phyloP scores from a whole-genome alignment of 2,888 invertebrate species.

The Mellilla xanthometata region DNA sequence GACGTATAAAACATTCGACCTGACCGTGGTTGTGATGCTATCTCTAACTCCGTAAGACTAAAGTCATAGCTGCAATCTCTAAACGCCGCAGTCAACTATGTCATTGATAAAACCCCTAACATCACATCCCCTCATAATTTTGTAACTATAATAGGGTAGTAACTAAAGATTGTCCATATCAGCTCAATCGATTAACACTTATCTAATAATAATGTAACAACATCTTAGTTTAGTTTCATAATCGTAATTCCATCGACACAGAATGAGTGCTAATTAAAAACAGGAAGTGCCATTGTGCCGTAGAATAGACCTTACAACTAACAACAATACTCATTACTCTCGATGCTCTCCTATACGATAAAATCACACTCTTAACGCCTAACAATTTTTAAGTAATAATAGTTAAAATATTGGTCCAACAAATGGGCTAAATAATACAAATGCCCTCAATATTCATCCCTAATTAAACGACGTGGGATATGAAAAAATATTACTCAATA shows the following conservation, averaged over 20 bases:
- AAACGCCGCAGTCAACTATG: slow-evolving; percentile 79
- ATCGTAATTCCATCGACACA: slow-evolving; percentile 81
- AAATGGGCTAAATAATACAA: slow-evolving; percentile 83
- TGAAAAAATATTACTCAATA: slow-evolving; percentile 82
- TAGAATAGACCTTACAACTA: slow-evolving; percentile 79
- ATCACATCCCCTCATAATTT: slow-evolving; percentile 78
- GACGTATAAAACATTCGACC: slow-evolving; percentile 66
- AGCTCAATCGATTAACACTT: slow-evolving; percentile 76
- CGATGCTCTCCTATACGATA: slow-evolving; percentile 81
- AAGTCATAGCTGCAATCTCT: slow-evolving; percentile 53
- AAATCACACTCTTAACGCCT: slow-evolving; percentile 83
- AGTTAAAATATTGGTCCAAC: slow-evolving; percentile 83
- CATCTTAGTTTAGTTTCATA: slow-evolving; percentile 79
- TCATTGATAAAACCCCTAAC: slow-evolving; percentile 82
- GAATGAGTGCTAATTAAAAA: slow-evolving; percentile 82
- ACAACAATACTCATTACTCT: slow-evolving; percentile 82
- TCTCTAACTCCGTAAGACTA: slow-evolving; percentile 45
- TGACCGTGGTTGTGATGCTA: slow-evolving; percentile 55
- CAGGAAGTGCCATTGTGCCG: slow-evolving; percentile 83
- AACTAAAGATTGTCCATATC: slow-evolving; percentile 78
- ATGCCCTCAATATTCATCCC: slow-evolving; percentile 83
- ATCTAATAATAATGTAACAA: slow-evolving; percentile 83
- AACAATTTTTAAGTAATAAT: slow-evolving; percentile 83
- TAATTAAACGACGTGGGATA: slow-evolving; percentile 82
- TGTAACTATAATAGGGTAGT: slow-evolving; percentile 77